A percentile compares a stretch with the other conserved stretches of the same genome.
Evolutionary conservation across 2,797 vertebrate genomes (phyloP).

Genomic region (Silurus lanzhouensis): DNA sequence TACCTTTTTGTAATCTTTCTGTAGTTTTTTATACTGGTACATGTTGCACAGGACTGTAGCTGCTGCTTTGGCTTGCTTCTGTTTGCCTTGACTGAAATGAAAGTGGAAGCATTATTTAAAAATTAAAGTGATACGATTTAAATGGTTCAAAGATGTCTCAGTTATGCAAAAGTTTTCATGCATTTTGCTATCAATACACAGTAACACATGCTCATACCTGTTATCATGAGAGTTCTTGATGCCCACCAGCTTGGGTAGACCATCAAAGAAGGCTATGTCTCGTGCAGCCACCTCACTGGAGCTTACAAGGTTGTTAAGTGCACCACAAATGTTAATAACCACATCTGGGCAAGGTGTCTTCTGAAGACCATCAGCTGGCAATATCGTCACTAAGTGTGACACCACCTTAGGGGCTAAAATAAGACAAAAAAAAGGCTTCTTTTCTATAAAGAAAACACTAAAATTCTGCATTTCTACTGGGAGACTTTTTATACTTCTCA

Average conservation of each 20-base stretch:
- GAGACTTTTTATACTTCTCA: not conserved
- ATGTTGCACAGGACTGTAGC: constrained; percentile 90
- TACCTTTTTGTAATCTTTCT: constrained; percentile 84
- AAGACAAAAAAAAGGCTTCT: not conserved
- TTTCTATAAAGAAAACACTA: not conserved
- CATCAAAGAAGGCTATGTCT: constrained; percentile 81
- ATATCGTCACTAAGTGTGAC: constrained; percentile 78
- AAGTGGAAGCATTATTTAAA: not conserved
- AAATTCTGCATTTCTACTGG: not conserved
- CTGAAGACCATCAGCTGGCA: constrained; percentile 73
- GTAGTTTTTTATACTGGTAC: constrained; percentile 94
- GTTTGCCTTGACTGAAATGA: constrained; percentile 67
- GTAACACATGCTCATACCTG: constrained; percentile 68
- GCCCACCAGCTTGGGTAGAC: constrained; percentile 81
- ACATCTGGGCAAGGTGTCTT: constrained; percentile 79
- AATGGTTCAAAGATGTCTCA: not conserved
- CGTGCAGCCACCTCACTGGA: constrained; percentile 80
- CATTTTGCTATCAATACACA: not conserved
- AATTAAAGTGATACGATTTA: not conserved
- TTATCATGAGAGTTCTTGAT: constrained; percentile 75
- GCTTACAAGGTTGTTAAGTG: constrained; percentile 91
- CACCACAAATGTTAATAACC: constrained; percentile 86
- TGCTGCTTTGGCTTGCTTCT: constrained; percentile 82
- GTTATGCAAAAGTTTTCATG: not conserved
- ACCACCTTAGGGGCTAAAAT: constrained; percentile 84